These are phyloP conservation scores for Calcarius ornatus DNA, from an alignment of 2,113 vertebrate genomes.

Conservation along the genomic window DNA sequence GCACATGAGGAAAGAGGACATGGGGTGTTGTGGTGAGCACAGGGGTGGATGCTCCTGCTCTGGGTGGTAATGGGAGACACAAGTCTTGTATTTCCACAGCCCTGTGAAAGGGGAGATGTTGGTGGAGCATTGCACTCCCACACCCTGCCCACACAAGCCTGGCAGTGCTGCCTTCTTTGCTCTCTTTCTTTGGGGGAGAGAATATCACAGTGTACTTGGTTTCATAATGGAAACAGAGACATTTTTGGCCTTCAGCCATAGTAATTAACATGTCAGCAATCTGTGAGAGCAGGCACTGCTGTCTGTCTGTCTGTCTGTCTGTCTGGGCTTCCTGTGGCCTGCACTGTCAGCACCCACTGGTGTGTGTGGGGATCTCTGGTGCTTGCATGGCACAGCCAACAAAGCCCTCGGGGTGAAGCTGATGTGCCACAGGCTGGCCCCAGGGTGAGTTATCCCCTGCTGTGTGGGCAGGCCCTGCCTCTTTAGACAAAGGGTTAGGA, in stretches of 20 bases:
- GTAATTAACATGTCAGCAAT: not conserved
- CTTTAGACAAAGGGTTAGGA: not conserved
- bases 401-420: not conserved
- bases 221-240: not conserved
- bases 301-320: not conserved
- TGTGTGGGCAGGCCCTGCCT: not conserved
- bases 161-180: not conserved
- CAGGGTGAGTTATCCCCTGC: not conserved
- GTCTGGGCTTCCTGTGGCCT: not conserved
- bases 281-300: not conserved
- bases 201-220: not conserved
- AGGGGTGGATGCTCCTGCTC: not conserved
- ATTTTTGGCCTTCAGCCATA: not conserved
- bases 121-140: not conserved
- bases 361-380: not conserved
- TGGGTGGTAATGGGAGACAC: not conserved
- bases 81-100: not conserved
- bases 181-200: not conserved
- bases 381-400: not conserved
- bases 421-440: not conserved
- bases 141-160: not conserved
- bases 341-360: not conserved
- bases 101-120: not conserved
- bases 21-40: not conserved
- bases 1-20: accelerated